Evolutionary conservation across 1,140 invertebrate genomes (phyloP).

Genomic region (Lepidurus arcticus): DNA sequence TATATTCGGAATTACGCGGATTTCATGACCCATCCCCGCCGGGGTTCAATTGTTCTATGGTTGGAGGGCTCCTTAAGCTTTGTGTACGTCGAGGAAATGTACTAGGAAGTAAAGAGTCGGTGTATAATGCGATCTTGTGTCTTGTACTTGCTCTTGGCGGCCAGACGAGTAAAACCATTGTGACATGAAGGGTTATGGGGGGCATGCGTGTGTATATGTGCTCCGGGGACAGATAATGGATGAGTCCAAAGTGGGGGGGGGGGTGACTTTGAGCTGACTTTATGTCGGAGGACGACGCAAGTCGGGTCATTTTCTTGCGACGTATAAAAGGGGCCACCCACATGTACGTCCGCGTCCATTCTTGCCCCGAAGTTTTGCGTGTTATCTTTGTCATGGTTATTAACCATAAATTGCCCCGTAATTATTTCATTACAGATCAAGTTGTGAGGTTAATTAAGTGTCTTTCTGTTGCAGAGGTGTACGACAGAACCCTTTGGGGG

Average conservation of each 20-base stretch:
- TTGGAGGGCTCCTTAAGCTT: too few species aligned
- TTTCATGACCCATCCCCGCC: too few species aligned
- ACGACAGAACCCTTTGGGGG: too few species aligned
- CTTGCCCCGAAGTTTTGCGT: not conserved
- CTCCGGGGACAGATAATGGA: not conserved
- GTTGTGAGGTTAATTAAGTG: not conserved
- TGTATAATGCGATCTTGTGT: not conserved
- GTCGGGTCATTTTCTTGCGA: not conserved
- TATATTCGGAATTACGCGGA: too few species aligned
- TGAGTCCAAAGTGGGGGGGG: not conserved
- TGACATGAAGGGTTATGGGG: not conserved
- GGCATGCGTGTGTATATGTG: not conserved
- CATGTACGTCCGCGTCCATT: not conserved
- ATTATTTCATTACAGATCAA: not conserved
- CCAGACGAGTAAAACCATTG: not conserved
- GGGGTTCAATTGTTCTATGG: too few species aligned
- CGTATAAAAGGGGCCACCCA: not conserved
- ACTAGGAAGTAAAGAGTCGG: not conserved
- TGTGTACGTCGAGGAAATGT: not conserved
- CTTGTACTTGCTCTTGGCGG: not conserved
- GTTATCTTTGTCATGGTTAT: not conserved
- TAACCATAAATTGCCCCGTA: not conserved
- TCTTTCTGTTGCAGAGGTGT: too few species aligned
- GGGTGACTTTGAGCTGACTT: not conserved
- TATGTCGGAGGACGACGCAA: slow-evolving; percentile 17